Conservation (phyloP, 2,797 vertebrate genomes). For the Octomys mimax region DNA sequence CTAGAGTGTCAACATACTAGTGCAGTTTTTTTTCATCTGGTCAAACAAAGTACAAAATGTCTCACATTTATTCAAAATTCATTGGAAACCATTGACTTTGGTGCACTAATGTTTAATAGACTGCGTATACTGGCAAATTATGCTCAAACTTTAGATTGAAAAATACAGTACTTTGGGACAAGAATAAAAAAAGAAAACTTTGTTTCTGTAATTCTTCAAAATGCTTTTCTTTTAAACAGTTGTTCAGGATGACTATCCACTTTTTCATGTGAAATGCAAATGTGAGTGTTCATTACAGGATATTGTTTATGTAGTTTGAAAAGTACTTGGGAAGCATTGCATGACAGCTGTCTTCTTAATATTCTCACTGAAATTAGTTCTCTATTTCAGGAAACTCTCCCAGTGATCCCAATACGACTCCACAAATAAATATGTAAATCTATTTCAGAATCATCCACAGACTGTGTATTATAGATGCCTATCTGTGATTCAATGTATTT, state of each 20-base stretch:
- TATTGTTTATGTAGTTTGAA: conserved; percentile 79
- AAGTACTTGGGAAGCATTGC: conserved; percentile 78
- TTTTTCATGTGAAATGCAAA: conserved; percentile 79
- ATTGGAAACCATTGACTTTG: neutral
- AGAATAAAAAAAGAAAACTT: neutral
- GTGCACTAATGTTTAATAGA: neutral
- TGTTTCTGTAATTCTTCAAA: conserved; percentile 51
- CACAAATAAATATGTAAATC: conserved; percentile 82
- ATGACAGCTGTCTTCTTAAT: conserved; percentile 83
- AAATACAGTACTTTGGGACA: neutral
- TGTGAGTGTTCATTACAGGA: conserved; percentile 80
- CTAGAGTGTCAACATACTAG: neutral
- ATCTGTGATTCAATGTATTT: conserved; percentile 69
- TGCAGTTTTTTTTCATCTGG: neutral
- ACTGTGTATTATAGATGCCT: conserved; percentile 77
- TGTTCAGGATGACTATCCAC: conserved; percentile 65
- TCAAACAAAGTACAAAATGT: neutral
- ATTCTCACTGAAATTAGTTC: conserved; percentile 74
- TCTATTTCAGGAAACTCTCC: conserved; percentile 81
- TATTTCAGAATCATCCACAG: conserved; percentile 79
- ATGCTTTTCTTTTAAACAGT: conserved; percentile 62
- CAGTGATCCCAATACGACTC: conserved; percentile 73
- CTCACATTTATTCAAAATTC: neutral
- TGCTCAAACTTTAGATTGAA: conserved; percentile 4
- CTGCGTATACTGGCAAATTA: neutral